phyloP scores from a whole-genome alignment of 1,140 invertebrate genomes.

The Drosophila cardini region DNA sequence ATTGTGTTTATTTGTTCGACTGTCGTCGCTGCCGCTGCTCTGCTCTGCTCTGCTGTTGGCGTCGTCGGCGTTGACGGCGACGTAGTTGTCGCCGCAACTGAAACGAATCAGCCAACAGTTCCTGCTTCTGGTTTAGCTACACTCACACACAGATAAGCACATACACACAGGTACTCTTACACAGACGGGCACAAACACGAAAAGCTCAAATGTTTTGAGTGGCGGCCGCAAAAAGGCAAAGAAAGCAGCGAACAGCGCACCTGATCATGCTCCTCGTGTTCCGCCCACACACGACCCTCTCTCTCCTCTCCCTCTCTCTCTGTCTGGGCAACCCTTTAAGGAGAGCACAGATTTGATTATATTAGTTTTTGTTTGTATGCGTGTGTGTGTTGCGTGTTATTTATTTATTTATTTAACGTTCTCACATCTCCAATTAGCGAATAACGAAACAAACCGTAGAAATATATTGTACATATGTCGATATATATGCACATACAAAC shows the following conservation, averaged over 20 bases:
- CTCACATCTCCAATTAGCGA: constrained; percentile 71
- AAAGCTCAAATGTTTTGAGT: constrained; percentile 26
- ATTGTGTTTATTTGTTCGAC: constrained; percentile 55
- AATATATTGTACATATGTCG: constrained; percentile 17
- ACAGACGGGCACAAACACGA: constrained; percentile 16
- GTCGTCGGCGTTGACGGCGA: constrained; percentile 16
- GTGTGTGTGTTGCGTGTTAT: constrained; percentile 48
- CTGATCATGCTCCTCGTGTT: constrained; percentile 46
- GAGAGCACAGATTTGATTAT: constrained; percentile 41
- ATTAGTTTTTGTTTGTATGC: constrained; percentile 7
- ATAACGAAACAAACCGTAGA: constrained; percentile 64
- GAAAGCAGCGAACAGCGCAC: constrained; percentile 45
- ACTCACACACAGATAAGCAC: constrained; percentile 23
- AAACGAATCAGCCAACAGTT: constrained; percentile 77
- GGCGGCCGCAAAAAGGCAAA: constrained; percentile 19
- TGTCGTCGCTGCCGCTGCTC: constrained; percentile 37
- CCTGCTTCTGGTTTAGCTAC: constrained; percentile 74
- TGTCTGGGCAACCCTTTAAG: constrained; percentile 5
- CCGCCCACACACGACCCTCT: neutral
- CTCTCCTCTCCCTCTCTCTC: neutral
- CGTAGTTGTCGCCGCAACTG: constrained; percentile 28
- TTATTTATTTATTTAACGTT: constrained; percentile 60
- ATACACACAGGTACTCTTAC: constrained; percentile 11
- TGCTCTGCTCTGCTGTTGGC: constrained; percentile 26
- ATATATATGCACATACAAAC: constrained; percentile 22